phyloP scores from a whole-genome alignment of 2,113 vertebrate genomes.

The Perca schrenkii region DNA sequence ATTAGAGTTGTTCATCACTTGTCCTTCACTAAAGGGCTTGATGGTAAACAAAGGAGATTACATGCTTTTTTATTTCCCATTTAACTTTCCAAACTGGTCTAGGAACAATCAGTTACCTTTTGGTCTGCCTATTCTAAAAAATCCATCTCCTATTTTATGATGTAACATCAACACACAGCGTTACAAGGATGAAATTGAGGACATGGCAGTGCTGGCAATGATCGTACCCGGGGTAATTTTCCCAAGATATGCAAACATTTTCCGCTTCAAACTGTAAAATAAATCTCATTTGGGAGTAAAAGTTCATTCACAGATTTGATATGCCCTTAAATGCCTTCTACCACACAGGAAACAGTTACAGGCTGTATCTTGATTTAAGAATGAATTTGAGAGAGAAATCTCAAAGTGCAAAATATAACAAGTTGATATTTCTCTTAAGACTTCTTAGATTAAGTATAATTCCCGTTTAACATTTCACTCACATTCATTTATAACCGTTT shows the following conservation, averaged over 20 bases:
- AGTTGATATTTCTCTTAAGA: not conserved
- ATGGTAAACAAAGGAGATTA: not conserved
- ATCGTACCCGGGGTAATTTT: not conserved
- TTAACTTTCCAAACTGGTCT: not conserved
- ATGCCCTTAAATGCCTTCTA: not conserved
- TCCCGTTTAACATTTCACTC: not conserved
- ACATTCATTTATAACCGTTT: not conserved
- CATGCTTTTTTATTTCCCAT: not conserved
- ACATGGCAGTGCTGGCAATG: not conserved
- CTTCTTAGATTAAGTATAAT: not conserved
- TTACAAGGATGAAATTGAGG: constrained; percentile 5
- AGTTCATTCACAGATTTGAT: constrained; percentile 35
- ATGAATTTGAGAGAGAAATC: not conserved
- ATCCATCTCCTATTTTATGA: not conserved
- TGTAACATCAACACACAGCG: not conserved
- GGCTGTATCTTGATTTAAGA: not conserved
- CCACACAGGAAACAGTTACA: not conserved
- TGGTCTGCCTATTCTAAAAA: not conserved
- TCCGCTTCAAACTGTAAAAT: constrained; percentile 26
- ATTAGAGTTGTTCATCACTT: not conserved
- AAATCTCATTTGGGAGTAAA: constrained; percentile 41
- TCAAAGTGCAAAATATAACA: constrained; percentile 1
- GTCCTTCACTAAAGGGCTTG: not conserved
- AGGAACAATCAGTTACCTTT: not conserved
- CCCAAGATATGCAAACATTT: constrained; percentile 37